A percentile compares a stretch with the other conserved stretches of the same genome.
Evolutionary conservation across 2,797 vertebrate genomes (phyloP).

Genomic region (Botia kubotai): DNA sequence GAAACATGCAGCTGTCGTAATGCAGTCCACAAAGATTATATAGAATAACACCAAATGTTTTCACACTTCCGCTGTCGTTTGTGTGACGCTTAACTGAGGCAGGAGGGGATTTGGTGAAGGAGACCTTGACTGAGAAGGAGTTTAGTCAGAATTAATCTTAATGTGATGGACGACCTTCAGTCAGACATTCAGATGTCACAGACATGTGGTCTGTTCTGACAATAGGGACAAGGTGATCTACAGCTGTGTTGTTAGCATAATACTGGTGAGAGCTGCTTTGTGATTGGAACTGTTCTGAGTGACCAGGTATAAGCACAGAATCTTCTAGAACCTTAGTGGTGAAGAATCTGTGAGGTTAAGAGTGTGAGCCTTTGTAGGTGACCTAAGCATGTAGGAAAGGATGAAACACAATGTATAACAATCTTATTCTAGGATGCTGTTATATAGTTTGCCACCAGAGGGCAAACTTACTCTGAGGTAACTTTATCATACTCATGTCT

Average conservation of each 20-base stretch:
- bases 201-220: background rate
- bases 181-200: background rate
- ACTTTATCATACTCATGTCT: too few species aligned
- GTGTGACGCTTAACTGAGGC: background rate
- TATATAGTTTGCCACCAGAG: constrained; percentile 70
- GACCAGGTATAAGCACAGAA: background rate
- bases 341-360: background rate
- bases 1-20: background rate
- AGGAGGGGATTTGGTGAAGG: background rate
- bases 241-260: constrained; percentile 2
- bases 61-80: background rate
- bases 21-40: background rate
- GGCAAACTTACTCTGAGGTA: constrained; percentile 68
- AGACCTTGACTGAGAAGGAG: background rate
- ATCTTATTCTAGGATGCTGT: constrained; percentile 51
- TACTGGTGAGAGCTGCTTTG: background rate
- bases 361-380: background rate
- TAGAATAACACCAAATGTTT: background rate
- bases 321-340: background rate
- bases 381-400: background rate
- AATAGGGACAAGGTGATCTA: background rate
- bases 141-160: background rate
- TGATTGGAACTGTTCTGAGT: background rate
- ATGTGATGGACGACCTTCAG: background rate
- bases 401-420: background rate